Conservation (phyloP, 2,113 vertebrate genomes). For the Smithornis capensis region DNA sequence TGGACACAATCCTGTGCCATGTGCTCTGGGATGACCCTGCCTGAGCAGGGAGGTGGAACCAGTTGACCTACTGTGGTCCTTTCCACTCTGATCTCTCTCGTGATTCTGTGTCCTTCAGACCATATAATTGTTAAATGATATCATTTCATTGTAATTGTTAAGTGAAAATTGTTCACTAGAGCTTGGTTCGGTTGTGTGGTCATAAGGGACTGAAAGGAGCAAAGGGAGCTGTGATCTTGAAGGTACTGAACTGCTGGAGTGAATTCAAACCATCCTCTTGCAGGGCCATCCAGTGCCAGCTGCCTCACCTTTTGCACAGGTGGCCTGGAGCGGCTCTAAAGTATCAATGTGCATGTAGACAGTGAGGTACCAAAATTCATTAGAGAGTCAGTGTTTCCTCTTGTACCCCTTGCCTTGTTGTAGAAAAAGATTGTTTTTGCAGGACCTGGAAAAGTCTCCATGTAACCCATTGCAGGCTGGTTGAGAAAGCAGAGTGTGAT, state of each 20-base stretch:
- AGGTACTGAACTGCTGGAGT: neutral
- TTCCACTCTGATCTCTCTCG: neutral
- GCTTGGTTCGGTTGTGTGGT: neutral
- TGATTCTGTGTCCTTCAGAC: neutral
- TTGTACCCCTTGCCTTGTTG: neutral
- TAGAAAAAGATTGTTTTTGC: neutral
- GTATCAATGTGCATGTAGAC: neutral
- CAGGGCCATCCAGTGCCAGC: neutral
- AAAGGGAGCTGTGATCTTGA: neutral
- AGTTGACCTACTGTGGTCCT: neutral
- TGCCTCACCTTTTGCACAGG: neutral
- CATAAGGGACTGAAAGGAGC: neutral
- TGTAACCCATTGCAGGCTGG: neutral
- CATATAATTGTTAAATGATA: neutral
- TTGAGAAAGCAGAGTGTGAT: neutral
- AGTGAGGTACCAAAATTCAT: neutral
- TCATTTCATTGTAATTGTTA: neutral
- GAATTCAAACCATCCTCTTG: neutral
- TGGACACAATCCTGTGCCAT: neutral
- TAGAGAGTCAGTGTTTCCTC: neutral
- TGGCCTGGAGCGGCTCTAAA: rapidly evolving
- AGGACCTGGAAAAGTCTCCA: neutral
- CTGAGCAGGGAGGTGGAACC: neutral
- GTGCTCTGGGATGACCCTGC: neutral
- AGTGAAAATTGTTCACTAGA: neutral